Percentiles rank a stretch among this genome's conserved stretches.
phyloP scores from a whole-genome alignment of 1,140 invertebrate genomes.

The Mycetomoellerius zeteki region DNA sequence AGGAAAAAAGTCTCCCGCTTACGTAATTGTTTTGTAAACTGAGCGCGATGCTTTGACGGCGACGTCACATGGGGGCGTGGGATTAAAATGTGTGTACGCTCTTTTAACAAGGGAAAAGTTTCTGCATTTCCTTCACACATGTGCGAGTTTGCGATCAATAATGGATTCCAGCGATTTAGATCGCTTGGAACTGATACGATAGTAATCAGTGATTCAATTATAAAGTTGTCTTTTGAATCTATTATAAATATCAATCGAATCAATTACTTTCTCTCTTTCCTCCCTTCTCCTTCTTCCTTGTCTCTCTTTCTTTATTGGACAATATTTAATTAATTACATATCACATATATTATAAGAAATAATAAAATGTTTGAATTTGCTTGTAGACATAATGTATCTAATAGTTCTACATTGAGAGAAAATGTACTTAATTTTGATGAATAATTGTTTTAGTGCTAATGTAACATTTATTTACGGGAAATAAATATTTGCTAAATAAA shows the following conservation, averaged over 20 bases:
- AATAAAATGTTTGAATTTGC: no score
- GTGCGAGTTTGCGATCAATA: conserved; percentile 45
- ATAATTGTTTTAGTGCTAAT: no score
- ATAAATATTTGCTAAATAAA: no score
- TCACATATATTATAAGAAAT: neutral
- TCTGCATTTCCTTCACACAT: conserved; percentile 18
- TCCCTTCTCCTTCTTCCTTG: neutral
- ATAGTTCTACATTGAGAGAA: neutral
- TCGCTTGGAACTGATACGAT: conserved; percentile 54
- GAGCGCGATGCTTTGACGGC: conserved; percentile 71
- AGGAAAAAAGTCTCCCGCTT: conserved; percentile 70
- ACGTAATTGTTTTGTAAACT: conserved; percentile 77
- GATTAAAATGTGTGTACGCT: conserved; percentile 62
- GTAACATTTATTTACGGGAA: no score
- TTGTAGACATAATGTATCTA: neutral
- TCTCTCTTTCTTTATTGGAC: neutral
- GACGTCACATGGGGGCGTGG: conserved; percentile 51
- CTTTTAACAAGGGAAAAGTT: conserved; percentile 71
- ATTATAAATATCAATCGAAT: conserved; percentile 40
- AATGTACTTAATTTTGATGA: no score
- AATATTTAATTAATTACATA: conserved; percentile 15
- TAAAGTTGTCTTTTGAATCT: conserved; percentile 20
- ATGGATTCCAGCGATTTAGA: conserved; percentile 57
- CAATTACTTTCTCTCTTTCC: neutral
- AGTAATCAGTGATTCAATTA: conserved; percentile 67